A percentile compares a stretch with the other conserved stretches of the same genome.
Evolutionary conservation across 2,113 vertebrate genomes (phyloP).

Genomic region (Mus pahari): DNA sequence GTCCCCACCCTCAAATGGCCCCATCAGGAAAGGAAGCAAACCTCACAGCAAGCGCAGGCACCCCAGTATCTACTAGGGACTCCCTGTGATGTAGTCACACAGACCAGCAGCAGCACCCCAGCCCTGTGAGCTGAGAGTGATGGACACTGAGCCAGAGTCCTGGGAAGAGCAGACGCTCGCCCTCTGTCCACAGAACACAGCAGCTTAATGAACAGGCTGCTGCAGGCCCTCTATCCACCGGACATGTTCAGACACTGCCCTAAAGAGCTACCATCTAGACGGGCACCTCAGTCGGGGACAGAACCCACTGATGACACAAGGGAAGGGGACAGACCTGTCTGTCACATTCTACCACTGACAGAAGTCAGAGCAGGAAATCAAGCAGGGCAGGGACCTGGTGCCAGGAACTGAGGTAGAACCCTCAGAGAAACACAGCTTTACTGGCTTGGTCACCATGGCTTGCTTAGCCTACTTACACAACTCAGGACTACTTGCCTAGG

Average conservation of each 20-base stretch:
- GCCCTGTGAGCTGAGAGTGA: neutral
- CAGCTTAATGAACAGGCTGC: neutral
- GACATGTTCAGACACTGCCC: neutral
- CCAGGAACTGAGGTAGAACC: neutral
- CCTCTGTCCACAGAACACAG: neutral
- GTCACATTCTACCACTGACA: neutral
- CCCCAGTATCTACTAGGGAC: neutral
- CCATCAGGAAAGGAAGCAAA: neutral
- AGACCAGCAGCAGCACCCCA: neutral
- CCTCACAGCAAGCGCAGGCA: neutral
- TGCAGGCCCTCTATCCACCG: neutral
- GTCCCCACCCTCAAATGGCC: accelerated
- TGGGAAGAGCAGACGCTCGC: neutral
- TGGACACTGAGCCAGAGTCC: neutral
- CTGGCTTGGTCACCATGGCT: neutral
- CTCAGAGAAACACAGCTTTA: neutral
- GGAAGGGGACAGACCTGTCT: neutral
- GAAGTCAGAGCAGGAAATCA: neutral
- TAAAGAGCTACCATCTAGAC: neutral
- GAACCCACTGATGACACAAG: neutral
- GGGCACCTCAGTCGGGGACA: no score
- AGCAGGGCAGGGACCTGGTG: neutral
- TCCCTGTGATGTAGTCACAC: neutral
- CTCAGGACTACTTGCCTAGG: neutral
- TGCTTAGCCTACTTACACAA: neutral